Evolutionary conservation across 2,797 vertebrate species (phyloP).

Genomic region (Manis crassicaudata): DNA sequence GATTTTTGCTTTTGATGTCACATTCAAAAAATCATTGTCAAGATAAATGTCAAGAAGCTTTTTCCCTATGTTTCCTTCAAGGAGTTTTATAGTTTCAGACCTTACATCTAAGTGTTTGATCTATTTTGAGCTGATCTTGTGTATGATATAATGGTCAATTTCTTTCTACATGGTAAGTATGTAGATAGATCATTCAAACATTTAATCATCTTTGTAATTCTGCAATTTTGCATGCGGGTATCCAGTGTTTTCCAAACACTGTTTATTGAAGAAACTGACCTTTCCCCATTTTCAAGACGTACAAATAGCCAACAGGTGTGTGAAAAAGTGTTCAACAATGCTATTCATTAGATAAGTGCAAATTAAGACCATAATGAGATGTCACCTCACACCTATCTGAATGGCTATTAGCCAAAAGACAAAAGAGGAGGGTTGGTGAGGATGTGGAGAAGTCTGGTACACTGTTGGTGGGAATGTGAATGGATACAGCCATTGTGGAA

Average conservation of each 20-base stretch:
- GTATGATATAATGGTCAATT: background rate
- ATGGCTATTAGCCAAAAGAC: background rate
- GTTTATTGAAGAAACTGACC: background rate
- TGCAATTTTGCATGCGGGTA: background rate
- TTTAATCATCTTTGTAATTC: too few relatives aligned
- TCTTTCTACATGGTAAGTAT: background rate
- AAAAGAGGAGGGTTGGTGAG: background rate
- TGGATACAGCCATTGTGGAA: background rate
- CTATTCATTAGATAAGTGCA: background rate
- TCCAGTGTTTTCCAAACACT: background rate
- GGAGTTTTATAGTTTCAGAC: background rate
- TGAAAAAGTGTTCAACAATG: background rate
- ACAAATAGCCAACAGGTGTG: background rate
- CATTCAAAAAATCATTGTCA: background rate
- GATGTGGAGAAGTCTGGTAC: background rate
- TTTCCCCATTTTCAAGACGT: background rate
- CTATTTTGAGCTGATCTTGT: background rate
- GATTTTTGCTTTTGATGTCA: background rate
- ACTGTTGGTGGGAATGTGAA: background rate
- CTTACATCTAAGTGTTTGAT: background rate
- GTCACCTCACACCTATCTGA: background rate
- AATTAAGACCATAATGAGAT: background rate
- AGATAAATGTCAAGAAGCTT: background rate
- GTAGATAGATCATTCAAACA: too few relatives aligned
- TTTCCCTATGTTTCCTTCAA: background rate